Evolutionary conservation across 2,888 invertebrate species (phyloP), one percentile per base, ranked within the genome.

Genomic region (Idaea dimidiata): DNA sequence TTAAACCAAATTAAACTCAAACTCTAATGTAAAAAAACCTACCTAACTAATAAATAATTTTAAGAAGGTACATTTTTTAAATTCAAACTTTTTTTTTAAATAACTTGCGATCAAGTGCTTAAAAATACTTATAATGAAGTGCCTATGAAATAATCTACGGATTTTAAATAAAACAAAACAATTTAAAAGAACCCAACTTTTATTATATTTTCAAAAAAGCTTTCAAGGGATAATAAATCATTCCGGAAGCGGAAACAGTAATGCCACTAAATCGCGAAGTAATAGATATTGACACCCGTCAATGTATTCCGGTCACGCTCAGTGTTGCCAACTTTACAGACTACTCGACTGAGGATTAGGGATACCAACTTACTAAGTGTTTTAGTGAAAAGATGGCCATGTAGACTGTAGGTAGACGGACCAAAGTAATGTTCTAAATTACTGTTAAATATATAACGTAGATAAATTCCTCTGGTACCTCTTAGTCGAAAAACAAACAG

Each of bases 281-380:
- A 77, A 81, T 77, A 78, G 77, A 75, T 79, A 76, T 72, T 72
- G 66, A 68, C 71, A 67, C 66, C 62, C 69, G 71, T 64, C 61
- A 18, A 68, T 66, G 69, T 70, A 82, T 81, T 76, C 79, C 61
- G 60, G 65, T 57, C 81, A 80, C 80, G 81, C 71, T 63, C 74
- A 61, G 66, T 63, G 74, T 75, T 70, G 63, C 56, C 56, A 78
- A 82, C 76, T 81, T 77, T 66, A 67, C 74, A 79, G 79, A 78
- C 78, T 72, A 67, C 59, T 16, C 14, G 54, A 16, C 60, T 18
- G 18, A 56, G 17, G 14, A 43, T 43, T 43, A 43, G 43, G 43
- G 43, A 8, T 43, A 43, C 43, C 43, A 43, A 43, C 43, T 70
- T 68, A 70, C 67, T 68, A 66, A 70, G 66, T 66, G 60, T 54